Evolutionary conservation across 92 coral and sea anemone genomes (phyloP).

Genomic region (Umimayanthus chanpuru): DNA sequence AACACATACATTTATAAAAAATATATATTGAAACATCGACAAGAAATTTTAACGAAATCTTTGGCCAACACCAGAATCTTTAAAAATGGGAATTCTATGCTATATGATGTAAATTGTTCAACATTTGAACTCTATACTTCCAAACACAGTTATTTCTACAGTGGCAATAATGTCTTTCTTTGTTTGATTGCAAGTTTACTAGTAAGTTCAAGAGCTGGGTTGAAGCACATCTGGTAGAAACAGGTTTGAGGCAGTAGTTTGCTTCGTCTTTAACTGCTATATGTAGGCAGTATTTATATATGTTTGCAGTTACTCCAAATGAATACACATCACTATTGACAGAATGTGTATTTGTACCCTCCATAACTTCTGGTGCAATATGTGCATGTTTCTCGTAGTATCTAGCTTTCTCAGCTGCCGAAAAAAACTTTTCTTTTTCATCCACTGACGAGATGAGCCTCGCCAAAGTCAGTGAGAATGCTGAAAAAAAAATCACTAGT

Average conservation of each 20-base stretch:
- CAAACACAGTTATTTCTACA: too few relatives aligned
- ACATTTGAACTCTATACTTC: too few relatives aligned
- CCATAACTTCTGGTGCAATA: slow-evolving; percentile 43
- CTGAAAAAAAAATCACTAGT: background rate
- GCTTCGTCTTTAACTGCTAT: background rate
- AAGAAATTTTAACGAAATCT: too few relatives aligned
- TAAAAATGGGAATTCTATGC: too few relatives aligned
- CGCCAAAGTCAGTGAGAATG: slow-evolving; percentile 32
- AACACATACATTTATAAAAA: too few relatives aligned
- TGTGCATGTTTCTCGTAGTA: slow-evolving; percentile 28
- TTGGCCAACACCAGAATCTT: too few relatives aligned
- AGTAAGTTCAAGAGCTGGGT: background rate
- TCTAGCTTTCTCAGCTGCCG: background rate
- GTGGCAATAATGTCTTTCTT: too few relatives aligned
- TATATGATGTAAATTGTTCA: too few relatives aligned
- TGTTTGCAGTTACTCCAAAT: background rate
- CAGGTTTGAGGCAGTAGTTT: background rate
- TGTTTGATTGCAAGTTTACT: too few relatives aligned
- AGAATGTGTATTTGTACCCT: slow-evolving; percentile 24
- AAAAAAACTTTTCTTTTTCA: slow-evolving; percentile 1
- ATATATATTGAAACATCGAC: too few relatives aligned
- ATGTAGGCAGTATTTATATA: background rate
- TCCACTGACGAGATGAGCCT: slow-evolving; percentile 14
- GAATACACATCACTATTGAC: slow-evolving; percentile 28
- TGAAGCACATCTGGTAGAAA: background rate